Evolutionary conservation across 1,140 invertebrate genomes (phyloP).

Genomic region (Hydropsyche tenuis): DNA sequence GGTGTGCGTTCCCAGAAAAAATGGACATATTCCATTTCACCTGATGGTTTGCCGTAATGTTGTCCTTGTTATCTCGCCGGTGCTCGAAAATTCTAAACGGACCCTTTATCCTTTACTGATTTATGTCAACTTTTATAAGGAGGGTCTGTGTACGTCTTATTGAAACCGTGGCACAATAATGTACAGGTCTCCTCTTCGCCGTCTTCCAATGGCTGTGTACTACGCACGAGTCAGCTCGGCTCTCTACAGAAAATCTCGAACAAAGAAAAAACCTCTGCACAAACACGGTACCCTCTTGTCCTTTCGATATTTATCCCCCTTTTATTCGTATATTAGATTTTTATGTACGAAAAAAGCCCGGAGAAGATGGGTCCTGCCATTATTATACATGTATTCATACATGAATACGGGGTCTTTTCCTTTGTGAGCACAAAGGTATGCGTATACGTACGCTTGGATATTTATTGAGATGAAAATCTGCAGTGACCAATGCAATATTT

Average conservation of each 20-base stretch:
- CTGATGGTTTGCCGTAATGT: slow-evolving; percentile 42
- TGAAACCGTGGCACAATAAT: slow-evolving; percentile 45
- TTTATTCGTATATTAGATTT: slow-evolving; percentile 38
- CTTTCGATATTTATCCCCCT: slow-evolving; percentile 43
- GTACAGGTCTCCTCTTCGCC: slow-evolving; percentile 21
- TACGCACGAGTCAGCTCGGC: too few species aligned
- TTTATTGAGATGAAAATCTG: too few species aligned
- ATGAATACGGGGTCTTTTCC: slow-evolving; percentile 4
- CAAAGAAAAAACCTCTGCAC: slow-evolving; percentile 40
- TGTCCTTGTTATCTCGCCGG: slow-evolving; percentile 41
- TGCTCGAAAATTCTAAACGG: slow-evolving; percentile 40
- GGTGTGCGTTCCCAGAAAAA: not conserved
- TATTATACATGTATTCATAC: slow-evolving; percentile 26
- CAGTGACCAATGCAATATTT: too few species aligned
- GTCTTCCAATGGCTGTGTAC: too few species aligned
- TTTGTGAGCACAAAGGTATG: not conserved
- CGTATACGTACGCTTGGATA: too few species aligned
- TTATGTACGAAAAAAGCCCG: slow-evolving; percentile 9
- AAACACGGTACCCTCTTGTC: slow-evolving; percentile 43
- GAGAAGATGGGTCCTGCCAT: slow-evolving; percentile 2
- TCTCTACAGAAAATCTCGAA: slow-evolving; percentile 40
- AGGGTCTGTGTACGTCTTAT: slow-evolving; percentile 34
- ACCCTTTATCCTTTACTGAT: slow-evolving; percentile 44
- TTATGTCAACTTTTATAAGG: slow-evolving; percentile 45
- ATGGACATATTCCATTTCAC: slow-evolving; percentile 36